Base-by-base conservation (phyloP, 2,888 invertebrate genomes). In the Hyppa rectilinea region DNA sequence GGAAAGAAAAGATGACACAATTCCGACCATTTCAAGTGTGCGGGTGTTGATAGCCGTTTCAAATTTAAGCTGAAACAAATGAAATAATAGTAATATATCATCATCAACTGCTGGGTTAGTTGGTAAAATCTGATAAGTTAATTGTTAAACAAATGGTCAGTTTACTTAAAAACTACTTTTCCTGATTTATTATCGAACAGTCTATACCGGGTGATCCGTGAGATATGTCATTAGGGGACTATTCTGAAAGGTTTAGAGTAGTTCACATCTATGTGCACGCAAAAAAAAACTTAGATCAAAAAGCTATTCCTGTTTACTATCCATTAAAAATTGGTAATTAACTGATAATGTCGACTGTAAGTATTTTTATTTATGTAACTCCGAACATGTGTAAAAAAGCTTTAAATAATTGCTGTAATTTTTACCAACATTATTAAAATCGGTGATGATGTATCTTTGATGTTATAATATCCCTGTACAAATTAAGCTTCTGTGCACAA, bases 21-120 rank as follows among this genome's bases (percentile, higher is more conserved):
- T 97, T 2, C 99, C 99, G 31, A 97, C 96, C 78, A 97, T 97
- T 94, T 99, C 99, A 90, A 99, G 92, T 20, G 97, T 96, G 64
- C 98, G 95, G 0, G 98, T 98, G 7, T 96, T 96, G 81, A 97
- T 96, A 0, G 97, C 98, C 50, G 98, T 97, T 84, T 96, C 94
- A 60, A 97, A 95, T 88, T 97, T 97, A 29, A 92, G 88, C 97
- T 98, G 94, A 7, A 92, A 94, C 78, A 74, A 76, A 78, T 14
- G 3, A 34, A 23, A 12, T n/a, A 17, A 45, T 50, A n/a, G 23
- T 7, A 23, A 12, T 9, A 10, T 4, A n/a, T 20, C 14, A 14
- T 38, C 2, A 23, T 60, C 17, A 60, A 23, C 12, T 38, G 7
- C 10, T 9, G 26, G 20, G 9, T 9, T 43, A 23, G 56, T 26